Base-by-base conservation (phyloP, 1,140 invertebrate genomes). In the Andricus grossulariae region DNA sequence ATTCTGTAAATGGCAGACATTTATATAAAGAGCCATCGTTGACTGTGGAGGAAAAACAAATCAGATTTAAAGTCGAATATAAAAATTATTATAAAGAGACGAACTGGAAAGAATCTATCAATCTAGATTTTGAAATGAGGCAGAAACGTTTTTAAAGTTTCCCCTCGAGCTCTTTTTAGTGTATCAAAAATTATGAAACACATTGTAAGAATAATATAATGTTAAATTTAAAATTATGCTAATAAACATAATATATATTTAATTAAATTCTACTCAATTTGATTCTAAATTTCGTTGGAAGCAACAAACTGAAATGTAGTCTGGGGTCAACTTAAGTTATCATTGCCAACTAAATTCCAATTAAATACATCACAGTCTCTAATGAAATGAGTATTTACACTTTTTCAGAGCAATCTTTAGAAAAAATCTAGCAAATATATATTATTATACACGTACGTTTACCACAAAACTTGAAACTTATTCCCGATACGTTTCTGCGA, bases 291-390 rank as follows among this genome's bases (percentile, higher is more conserved):
- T 60, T 60, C 21, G 39, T 10, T 66, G 32, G 25, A 66, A 66
- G 60, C 60, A 66, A 66, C 60, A 66, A 66, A 66, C 60, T 66
- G 32, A 66, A 66, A 66, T 66, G 39, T n/a, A 66, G 16, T 11
- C 39, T 45, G 10, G 8, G 39, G 6, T 45, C 39, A 74, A 77
- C 51, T 81, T 78, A 81, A 81, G 74, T 75, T 81, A 78, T 72
- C 18, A 72, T 76, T 81, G 80, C 80, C 78, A 80, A 80, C 77
- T 75, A 77, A 51, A 74, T 80, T 77, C 77, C 76, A 49, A 11
- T 45, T 45, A 10, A 66, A 79, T 60, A 72, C 76, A 82, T 75
- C 75, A 75, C 78, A 79, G 75, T 75, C 19, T 60, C 73, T 73
- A 39, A 18, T 60, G 25, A 49, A 74, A 66, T 16, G 73, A 72